These are phyloP conservation scores for Loripinus fragilis DNA, from an alignment of 2,888 invertebrate species.

Conservation along the genomic window DNA sequence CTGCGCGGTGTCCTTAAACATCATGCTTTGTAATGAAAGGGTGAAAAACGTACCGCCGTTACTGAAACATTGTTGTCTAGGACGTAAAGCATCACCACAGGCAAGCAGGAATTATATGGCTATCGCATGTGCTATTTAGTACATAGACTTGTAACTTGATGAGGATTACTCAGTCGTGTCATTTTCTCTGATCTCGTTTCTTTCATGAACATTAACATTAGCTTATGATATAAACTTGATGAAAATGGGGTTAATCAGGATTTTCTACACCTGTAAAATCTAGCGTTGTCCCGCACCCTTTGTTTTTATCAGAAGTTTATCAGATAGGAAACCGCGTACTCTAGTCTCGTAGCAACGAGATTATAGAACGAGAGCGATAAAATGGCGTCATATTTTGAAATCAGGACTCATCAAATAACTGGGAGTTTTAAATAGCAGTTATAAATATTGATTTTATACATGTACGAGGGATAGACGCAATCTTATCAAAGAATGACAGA, in stretches of 20 bases:
- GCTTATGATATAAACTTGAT: constrained; percentile 49
- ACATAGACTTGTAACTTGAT: too few species aligned
- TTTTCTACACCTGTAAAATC: constrained; percentile 59
- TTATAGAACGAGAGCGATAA: constrained; percentile 14
- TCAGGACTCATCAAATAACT: constrained; percentile 13
- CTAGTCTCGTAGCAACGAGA: constrained; percentile 29
- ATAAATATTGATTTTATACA: constrained; percentile 20
- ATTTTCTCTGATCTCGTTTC: constrained; percentile 5
- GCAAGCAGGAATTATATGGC: too few species aligned
- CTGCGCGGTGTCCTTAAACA: too few species aligned
- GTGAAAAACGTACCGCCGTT: too few species aligned
- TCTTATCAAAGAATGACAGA: constrained; percentile 11
- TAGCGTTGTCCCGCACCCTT: constrained; percentile 42
- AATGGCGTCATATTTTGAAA: constrained; percentile 17
- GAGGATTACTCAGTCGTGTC: too few species aligned
- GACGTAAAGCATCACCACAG: too few species aligned
- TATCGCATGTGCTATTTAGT: too few species aligned
- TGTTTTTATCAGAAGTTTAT: constrained; percentile 26
- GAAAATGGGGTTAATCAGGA: constrained; percentile 60
- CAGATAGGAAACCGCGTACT: constrained; percentile 20
- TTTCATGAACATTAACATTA: constrained; percentile 12
- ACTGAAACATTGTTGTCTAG: too few species aligned
- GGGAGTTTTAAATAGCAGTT: background rate
- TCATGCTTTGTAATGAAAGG: too few species aligned
- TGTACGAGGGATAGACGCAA: constrained; percentile 2